phyloP scores from a whole-genome alignment of 2,797 vertebrate genomes.

The Oreochromis mossambicus region DNA sequence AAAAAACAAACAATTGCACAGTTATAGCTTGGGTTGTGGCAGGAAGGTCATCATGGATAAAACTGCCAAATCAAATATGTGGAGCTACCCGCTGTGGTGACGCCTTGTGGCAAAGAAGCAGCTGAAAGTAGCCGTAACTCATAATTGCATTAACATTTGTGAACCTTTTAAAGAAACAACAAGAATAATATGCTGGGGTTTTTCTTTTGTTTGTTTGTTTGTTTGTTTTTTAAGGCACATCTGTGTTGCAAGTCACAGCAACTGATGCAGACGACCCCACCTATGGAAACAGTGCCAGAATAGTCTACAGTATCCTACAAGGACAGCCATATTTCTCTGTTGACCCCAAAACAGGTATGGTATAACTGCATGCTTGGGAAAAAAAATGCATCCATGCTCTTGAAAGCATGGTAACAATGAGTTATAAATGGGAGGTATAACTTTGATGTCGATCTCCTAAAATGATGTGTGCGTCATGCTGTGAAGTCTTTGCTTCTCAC shows the following conservation, averaged over 20 bases:
- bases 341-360: slow-evolving; percentile 93
- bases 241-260: slow-evolving; percentile 95
- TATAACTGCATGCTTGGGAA: not conserved
- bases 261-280: slow-evolving; percentile 96
- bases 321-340: slow-evolving; percentile 99
- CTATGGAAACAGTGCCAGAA: slow-evolving; percentile 95
- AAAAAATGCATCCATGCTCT: not conserved
- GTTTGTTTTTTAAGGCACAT: slow-evolving; percentile 80
- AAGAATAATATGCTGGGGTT: not conserved
- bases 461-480: slow-evolving; percentile 2
- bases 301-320: slow-evolving; percentile 97
- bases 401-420: not conserved
- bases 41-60: not conserved
- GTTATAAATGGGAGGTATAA: not conserved
- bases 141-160: not conserved
- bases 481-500: not conserved
- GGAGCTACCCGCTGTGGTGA: not conserved
- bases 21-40: not conserved
- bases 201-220: not conserved
- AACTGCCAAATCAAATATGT: not conserved
- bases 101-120: not conserved
- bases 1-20: not conserved
- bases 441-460: slow-evolving; percentile 3
- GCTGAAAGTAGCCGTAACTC: not conserved
- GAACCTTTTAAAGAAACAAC: not conserved